These are phyloP conservation scores for Lasioglossum oenotherae DNA, from an alignment of 2,888 invertebrate genomes.

Conservation along the genomic window DNA sequence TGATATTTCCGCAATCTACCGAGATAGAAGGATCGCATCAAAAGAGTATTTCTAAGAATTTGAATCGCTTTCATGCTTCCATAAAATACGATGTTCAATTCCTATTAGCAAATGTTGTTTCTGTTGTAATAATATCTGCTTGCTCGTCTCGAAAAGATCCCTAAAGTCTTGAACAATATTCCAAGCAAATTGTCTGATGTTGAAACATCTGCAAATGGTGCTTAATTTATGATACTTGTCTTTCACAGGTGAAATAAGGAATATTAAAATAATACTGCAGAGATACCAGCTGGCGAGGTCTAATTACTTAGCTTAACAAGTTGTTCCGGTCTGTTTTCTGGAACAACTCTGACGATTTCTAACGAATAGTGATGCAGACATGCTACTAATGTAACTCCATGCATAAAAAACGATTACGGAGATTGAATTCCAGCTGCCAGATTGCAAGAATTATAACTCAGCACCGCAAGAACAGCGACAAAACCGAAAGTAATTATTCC, in stretches of 20 bases:
- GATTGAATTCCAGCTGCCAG: not conserved
- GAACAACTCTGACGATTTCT: not conserved
- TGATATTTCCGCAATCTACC: not conserved
- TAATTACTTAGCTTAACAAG: not conserved
- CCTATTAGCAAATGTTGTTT: too few species aligned
- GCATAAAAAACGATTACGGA: not conserved
- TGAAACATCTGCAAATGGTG: not conserved
- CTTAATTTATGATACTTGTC: not conserved
- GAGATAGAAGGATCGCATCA: not conserved
- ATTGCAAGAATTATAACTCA: not conserved
- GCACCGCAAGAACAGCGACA: not conserved
- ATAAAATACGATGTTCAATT: too few species aligned
- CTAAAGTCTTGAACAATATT: not conserved
- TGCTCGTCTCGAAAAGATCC: too few species aligned
- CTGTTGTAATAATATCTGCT: too few species aligned
- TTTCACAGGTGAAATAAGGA: not conserved
- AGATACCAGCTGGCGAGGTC: not conserved
- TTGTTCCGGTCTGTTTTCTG: not conserved
- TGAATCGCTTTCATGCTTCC: too few species aligned
- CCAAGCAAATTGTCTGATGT: not conserved
- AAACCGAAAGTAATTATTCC: slow-evolving; percentile 13
- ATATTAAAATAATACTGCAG: not conserved
- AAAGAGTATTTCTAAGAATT: too few species aligned
- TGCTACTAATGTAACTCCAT: not conserved
- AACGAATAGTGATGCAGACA: not conserved